Evolutionary conservation across 1,140 invertebrate species (phyloP), one percentile per base, ranked within the genome.

Genomic region (Drosophila nannoptera): DNA sequence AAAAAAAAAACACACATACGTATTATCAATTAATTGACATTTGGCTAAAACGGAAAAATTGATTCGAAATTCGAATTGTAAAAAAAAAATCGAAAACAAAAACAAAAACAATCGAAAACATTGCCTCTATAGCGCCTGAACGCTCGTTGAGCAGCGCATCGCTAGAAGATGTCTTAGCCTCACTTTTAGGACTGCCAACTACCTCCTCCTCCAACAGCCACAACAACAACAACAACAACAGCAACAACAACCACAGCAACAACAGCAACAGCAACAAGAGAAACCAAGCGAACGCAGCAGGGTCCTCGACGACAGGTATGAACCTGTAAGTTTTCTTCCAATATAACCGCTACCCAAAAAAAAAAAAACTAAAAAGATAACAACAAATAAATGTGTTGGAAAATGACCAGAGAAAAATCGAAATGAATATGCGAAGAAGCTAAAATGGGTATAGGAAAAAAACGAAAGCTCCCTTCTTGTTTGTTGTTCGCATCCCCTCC

Each of bases 161-260:
- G 46, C 92, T 98, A 88, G 96, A 97, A 91, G 97, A 98, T 91
- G 96, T 97, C 56, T 92, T 98, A 88, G 96, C 97, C 90, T 96
- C 96, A 59, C 92, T 98, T 72, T 92, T 97, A 86, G 96, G 95
- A 75, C 92, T 97, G 75, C 94, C 95, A 49, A 93, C 77, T 77
- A 64, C 70, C 67, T 77, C 63, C 66, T 74, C 74, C 67, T 81
- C 81, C 70, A 70, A 63, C 67, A 86, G 63, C 69, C 76, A 84
- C 55, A 68, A 69, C 66, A 74, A 48, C 76, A 70, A 81, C 66
- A 67, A 50, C 49, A 49, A 52, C 61, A 60, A 64, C 64, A 75
- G 22, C 63, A 66, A 65, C 66, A 42, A 42, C 40, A 42, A 40
- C 38, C n/a, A n/a, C n/a, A n/a, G n/a, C n/a, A n/a, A n/a, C n/a